phyloP scores from a whole-genome alignment of 2,888 invertebrate genomes.

The Drosophila siamana region DNA sequence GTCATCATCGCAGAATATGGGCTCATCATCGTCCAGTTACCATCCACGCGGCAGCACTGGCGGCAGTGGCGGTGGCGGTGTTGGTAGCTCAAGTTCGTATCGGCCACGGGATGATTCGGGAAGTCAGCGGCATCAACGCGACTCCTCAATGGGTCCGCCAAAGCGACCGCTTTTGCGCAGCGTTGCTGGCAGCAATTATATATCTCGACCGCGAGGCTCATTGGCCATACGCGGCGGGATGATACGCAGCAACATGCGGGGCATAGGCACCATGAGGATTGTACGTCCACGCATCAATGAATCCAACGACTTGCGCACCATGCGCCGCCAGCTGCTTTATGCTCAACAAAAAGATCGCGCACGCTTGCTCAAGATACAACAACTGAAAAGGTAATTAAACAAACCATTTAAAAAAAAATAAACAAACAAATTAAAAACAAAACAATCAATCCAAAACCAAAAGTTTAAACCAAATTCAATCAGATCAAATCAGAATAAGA shows the following conservation, averaged over 20 bases:
- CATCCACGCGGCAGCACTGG: conserved; percentile 76
- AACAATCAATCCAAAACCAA: conserved; percentile 17
- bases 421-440: too few relatives aligned
- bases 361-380: conserved; percentile 84
- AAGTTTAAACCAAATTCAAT: conserved; percentile 9
- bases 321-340: conserved; percentile 84
- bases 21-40: conserved; percentile 73
- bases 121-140: conserved; percentile 77
- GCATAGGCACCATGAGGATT: conserved; percentile 79
- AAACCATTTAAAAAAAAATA: conserved; percentile 33
- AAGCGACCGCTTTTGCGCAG: conserved; percentile 81
- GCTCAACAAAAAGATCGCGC: conserved; percentile 85
- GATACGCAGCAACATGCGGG: conserved; percentile 77
- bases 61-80: conserved; percentile 63
- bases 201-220: conserved; percentile 82
- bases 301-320: conserved; percentile 83
- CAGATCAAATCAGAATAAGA: conserved; percentile 10
- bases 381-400: conserved; percentile 85
- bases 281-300: conserved; percentile 78
- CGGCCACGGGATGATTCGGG: conserved; percentile 72
- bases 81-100: conserved; percentile 70
- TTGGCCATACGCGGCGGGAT: conserved; percentile 79
- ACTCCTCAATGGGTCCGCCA: conserved; percentile 85
- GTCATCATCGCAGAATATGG: conserved; percentile 81
- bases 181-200: conserved; percentile 82